A percentile compares a stretch with the other conserved stretches of the same genome.
phyloP scores from a whole-genome alignment of 1,140 invertebrate species.

The Zaprionus vittiger region DNA sequence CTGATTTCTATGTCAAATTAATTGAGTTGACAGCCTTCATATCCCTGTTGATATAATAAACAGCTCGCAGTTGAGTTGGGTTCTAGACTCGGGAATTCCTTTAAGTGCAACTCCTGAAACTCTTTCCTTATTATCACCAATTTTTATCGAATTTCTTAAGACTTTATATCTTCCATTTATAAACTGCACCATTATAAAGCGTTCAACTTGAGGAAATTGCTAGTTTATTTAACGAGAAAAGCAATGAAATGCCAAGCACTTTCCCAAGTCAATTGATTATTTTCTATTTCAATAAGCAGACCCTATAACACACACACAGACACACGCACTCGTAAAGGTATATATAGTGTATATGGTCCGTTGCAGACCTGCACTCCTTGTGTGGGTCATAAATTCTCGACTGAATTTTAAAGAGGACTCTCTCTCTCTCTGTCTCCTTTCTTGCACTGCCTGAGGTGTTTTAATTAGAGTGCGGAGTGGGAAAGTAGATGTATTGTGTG shows the following conservation, averaged over 20 bases:
- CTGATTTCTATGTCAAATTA: conserved; percentile 1
- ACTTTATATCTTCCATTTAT: conserved; percentile 2
- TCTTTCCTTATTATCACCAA: neutral
- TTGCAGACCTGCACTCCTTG: neutral
- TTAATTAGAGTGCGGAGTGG: conserved; percentile 53
- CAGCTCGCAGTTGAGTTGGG: neutral
- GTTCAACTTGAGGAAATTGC: conserved; percentile 12
- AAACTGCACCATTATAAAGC: neutral
- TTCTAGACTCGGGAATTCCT: neutral
- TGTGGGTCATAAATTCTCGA: conserved; percentile 53
- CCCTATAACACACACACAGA: neutral
- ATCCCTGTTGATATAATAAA: conserved; percentile 12
- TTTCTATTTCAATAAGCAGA: conserved; percentile 24
- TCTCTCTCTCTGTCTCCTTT: neutral
- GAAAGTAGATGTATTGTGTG: neutral
- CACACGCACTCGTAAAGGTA: neutral
- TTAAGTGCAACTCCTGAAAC: neutral
- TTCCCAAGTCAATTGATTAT: conserved; percentile 38
- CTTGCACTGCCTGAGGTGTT: conserved; percentile 42
- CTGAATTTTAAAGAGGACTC: conserved; percentile 39
- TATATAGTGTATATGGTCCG: neutral
- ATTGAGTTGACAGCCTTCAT: conserved; percentile 21
- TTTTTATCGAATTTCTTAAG: neutral
- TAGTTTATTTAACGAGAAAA: conserved; percentile 39
- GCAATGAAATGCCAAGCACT: conserved; percentile 55